phyloP scores from a whole-genome alignment of 2,797 vertebrate genomes.

The Aldrovandia affinis region DNA sequence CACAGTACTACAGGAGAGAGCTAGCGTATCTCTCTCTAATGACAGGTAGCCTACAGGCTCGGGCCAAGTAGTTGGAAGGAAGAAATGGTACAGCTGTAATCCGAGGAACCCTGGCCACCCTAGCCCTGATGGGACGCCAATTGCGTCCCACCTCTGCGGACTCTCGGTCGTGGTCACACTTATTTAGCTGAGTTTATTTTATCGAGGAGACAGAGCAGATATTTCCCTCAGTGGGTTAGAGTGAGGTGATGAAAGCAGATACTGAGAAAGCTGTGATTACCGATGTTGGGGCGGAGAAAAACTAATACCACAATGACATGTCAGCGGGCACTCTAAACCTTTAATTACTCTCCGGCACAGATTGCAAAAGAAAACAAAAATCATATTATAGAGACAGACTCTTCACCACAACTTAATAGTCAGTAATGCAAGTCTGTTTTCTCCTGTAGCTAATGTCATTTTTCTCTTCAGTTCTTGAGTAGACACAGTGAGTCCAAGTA shows the following conservation, averaged over 20 bases:
- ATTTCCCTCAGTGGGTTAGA: constrained; percentile 26
- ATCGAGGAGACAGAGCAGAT: constrained; percentile 11
- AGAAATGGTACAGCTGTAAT: not conserved
- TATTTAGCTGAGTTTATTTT: constrained; percentile 7
- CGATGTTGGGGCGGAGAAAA: constrained; percentile 18
- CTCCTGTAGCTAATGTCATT: constrained; percentile 8
- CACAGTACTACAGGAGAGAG: not conserved
- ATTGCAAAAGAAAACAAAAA: constrained; percentile 12
- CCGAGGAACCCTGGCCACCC: not conserved
- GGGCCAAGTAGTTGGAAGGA: not conserved
- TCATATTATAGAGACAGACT: not conserved
- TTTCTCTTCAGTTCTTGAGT: not conserved
- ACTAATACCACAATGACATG: constrained; percentile 26
- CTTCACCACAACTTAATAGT: not conserved
- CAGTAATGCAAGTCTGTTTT: constrained; percentile 8
- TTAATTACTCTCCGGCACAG: constrained; percentile 29
- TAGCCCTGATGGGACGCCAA: too few species aligned
- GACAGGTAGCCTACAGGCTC: not conserved
- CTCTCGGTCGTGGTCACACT: not conserved
- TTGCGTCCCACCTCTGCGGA: not conserved
- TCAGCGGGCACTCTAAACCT: constrained; percentile 34
- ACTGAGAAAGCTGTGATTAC: constrained; percentile 24
- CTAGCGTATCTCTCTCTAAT: not conserved
- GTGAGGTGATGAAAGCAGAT: constrained; percentile 21
- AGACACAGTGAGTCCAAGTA: not conserved